phyloP scores from a whole-genome alignment of 37 sponge, comb jelly and placozoan species.

The Halichondria panicea region DNA sequence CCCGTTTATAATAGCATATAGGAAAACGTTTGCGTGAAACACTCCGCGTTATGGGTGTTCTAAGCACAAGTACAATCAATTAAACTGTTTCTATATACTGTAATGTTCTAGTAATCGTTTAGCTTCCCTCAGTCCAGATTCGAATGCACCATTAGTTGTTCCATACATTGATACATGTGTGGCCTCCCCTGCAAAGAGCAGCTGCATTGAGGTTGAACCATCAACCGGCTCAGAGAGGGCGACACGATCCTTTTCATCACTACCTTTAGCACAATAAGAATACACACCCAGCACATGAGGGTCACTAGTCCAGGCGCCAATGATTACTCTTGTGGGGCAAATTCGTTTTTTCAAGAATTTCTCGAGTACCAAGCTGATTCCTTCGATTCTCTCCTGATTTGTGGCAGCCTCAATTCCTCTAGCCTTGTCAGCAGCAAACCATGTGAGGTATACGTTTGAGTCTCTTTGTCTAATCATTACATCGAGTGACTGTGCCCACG shows the following conservation, averaged over 20 bases:
- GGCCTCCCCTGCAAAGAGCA: slow-evolving; percentile 81
- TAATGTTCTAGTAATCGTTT: slow-evolving; percentile 30
- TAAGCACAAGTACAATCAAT: too few species aligned
- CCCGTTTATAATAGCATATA: too few species aligned
- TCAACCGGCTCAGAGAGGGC: slow-evolving; percentile 28
- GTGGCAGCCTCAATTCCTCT: neutral
- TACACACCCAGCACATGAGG: slow-evolving; percentile 35
- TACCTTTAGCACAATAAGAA: slow-evolving; percentile 24
- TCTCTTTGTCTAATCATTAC: slow-evolving; percentile 7
- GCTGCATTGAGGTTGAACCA: slow-evolving; percentile 46
- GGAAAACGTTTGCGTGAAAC: too few species aligned
- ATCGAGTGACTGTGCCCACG: slow-evolving; percentile 19
- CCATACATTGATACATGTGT: slow-evolving; percentile 31
- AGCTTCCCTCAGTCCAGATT: slow-evolving; percentile 64
- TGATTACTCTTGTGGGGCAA: neutral
- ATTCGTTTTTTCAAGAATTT: slow-evolving; percentile 10
- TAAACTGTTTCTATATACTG: too few species aligned
- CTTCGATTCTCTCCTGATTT: slow-evolving; percentile 21
- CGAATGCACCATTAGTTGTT: slow-evolving; percentile 65
- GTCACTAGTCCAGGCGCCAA: slow-evolving; percentile 24
- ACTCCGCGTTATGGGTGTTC: too few species aligned
- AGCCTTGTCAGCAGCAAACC: slow-evolving; percentile 43
- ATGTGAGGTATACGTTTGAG: slow-evolving; percentile 21
- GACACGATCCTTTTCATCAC: neutral
- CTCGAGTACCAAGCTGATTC: slow-evolving; percentile 18